Base-by-base conservation (phyloP, 30 jellyfish, hydroid and myxozoan genomes). In the Hydractinia symbiolongicarpus region DNA sequence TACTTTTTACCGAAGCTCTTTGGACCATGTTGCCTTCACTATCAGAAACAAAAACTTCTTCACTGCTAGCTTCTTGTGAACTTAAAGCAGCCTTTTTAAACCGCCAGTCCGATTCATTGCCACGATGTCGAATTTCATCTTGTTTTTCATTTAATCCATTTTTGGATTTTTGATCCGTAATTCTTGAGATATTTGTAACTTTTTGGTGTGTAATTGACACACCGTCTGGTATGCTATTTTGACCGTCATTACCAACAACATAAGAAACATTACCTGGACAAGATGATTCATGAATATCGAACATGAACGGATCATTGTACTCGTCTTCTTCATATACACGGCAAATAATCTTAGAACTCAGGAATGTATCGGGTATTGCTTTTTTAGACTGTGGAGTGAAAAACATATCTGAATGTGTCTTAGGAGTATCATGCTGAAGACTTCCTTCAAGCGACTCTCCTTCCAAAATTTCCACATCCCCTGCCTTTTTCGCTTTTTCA, bases 301-400 rank as follows among this genome's bases (percentile, higher is more conserved):
- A 64, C 40, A 51, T n/a, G 17, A 4, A 64, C 40, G 40, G 52
- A 13, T 64, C 1, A 7, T 64, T 4, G 40, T 64, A 44, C 9
- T 7, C 40, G 74, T 64, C 74, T 44, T 13, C 74, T n/a, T 64
- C 74, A n/a, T 64, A 6, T n/a, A 58, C 69, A 58, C 17, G 69
- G 19, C 17, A 16, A 58, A 64, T 64, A 7, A n/a, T 64, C 19
- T 51, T 7, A n/a, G 74, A 64, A 7, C 52, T 64, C 17, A 51
- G 74, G 17, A n/a, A 64, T 1, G 74, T 64, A 13, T 64, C 74
- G 74, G 74, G 74, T 64, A 64, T 64, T n/a, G 74, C 52, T 13
- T 64, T 64, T 13, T 64, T 64, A 5, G 74, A n/a, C 16, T 44
- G 40, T n/a, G 74, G 74, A 7, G 74, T 64, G 7, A 6, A 13